These are phyloP conservation scores for Casuarius casuarius DNA, from an alignment of 2,113 vertebrate genomes.

Conservation along the genomic window DNA sequence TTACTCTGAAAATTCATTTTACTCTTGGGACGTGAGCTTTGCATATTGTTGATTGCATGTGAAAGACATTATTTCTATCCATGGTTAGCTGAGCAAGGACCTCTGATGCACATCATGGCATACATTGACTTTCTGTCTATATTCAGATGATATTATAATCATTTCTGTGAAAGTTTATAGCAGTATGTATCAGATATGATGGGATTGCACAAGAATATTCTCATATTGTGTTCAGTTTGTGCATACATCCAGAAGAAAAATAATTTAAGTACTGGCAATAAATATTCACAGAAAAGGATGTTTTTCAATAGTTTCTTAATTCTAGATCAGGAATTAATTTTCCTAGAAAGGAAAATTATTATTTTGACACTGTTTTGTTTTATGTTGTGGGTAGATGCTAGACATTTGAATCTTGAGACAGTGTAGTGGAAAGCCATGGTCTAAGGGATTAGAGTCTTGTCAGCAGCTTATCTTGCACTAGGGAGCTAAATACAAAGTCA, in stretches of 20 bases:
- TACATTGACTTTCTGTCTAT: background rate
- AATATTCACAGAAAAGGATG: background rate
- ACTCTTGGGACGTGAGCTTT: background rate
- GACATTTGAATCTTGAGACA: background rate
- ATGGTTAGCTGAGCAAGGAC: background rate
- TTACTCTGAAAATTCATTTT: background rate
- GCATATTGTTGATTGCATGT: background rate
- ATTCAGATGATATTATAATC: background rate
- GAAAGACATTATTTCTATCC: background rate
- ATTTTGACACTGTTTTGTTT: background rate
- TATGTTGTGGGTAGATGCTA: conserved; percentile 3
- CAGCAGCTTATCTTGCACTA: conserved; percentile 22
- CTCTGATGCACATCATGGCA: background rate
- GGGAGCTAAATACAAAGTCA: background rate
- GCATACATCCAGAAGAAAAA: background rate
- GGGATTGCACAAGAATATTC: conserved; percentile 1
- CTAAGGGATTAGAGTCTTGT: background rate
- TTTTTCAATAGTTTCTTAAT: conserved; percentile 37
- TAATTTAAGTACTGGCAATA: background rate
- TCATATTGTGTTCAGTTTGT: background rate
- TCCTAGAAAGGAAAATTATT: conserved; percentile 4
- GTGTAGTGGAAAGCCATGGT: background rate
- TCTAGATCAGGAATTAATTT: background rate
- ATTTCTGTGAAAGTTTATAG: background rate
- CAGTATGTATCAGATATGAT: background rate